Percentiles rank a stretch among this genome's conserved stretches.
phyloP scores from a whole-genome alignment of 2,797 vertebrate genomes.

The Lepus oiostolus region DNA sequence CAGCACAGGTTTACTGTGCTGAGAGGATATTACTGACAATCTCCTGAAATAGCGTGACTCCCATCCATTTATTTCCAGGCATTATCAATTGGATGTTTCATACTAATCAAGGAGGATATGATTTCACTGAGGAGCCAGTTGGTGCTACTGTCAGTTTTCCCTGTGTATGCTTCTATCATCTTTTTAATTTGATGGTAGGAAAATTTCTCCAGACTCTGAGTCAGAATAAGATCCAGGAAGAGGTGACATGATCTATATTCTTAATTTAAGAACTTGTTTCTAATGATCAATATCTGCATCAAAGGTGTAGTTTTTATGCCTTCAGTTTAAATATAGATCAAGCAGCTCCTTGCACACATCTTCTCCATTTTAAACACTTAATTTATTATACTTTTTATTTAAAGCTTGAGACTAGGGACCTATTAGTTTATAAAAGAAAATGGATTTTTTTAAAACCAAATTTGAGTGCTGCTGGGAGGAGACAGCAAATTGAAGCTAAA shows the following conservation, averaged over 20 bases:
- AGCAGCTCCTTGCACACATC: slow-evolving; percentile 77
- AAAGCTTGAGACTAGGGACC: slow-evolving; percentile 78
- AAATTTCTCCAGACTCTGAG: slow-evolving; percentile 63
- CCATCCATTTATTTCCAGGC: slow-evolving; percentile 51
- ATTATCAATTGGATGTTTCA: slow-evolving; percentile 61
- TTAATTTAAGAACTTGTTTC: slow-evolving; percentile 77
- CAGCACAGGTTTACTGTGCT: slow-evolving; percentile 7
- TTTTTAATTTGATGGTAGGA: slow-evolving; percentile 58
- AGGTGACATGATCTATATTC: slow-evolving; percentile 72
- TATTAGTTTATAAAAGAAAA: slow-evolving; percentile 85
- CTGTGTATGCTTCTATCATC: slow-evolving; percentile 18
- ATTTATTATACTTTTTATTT: slow-evolving; percentile 86
- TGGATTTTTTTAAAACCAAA: slow-evolving; percentile 75
- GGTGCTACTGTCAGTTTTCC: slow-evolving; percentile 28
- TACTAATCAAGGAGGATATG: slow-evolving; percentile 66
- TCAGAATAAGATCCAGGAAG: slow-evolving; percentile 73
- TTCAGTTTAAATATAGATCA: slow-evolving; percentile 84
- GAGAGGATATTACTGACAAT: slow-evolving; percentile 71
- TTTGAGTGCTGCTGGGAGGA: slow-evolving; percentile 81
- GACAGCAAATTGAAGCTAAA: slow-evolving; percentile 72
- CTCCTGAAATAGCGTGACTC: slow-evolving; percentile 58
- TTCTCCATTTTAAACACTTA: slow-evolving; percentile 84
- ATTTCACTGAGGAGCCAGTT: slow-evolving; percentile 38
- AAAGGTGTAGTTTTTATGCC: slow-evolving; percentile 81
- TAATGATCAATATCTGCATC: slow-evolving; percentile 78